These are phyloP conservation scores for Amiota mariae DNA, from an alignment of 2,888 invertebrate species.

Conservation along the genomic window DNA sequence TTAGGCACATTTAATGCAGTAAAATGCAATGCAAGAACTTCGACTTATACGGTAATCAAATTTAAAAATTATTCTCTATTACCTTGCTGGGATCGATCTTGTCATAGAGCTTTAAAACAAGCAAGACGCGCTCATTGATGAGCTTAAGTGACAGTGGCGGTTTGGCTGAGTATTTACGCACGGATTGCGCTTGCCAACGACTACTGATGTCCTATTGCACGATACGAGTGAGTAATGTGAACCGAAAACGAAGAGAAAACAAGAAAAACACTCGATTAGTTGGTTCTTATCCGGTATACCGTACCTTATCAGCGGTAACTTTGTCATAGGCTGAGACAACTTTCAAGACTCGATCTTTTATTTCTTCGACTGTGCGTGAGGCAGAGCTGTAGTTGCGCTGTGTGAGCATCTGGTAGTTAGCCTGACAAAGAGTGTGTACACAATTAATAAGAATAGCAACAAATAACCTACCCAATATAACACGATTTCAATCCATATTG, in stretches of 20 bases:
- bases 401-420: neutral
- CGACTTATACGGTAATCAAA: slow-evolving; percentile 21
- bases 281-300: slow-evolving; percentile 28
- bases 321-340: slow-evolving; percentile 93
- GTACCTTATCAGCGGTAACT: slow-evolving; percentile 89
- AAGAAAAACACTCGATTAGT: slow-evolving; percentile 50
- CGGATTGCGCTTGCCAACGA: slow-evolving; percentile 77
- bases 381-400: slow-evolving; percentile 63
- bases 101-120: slow-evolving; percentile 97
- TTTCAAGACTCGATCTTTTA: slow-evolving; percentile 88
- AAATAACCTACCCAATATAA: no score
- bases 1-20: slow-evolving; percentile 48
- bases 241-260: slow-evolving; percentile 58
- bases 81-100: slow-evolving; percentile 96
- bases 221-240: slow-evolving; percentile 22
- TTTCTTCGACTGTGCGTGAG: slow-evolving; percentile 79
- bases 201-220: slow-evolving; percentile 66
- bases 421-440: no score
- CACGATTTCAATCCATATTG: no score
- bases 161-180: slow-evolving; percentile 84
- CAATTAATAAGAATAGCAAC: no score
- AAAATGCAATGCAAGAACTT: slow-evolving; percentile 56
- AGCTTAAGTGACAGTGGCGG: slow-evolving; percentile 87
- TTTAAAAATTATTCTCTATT: slow-evolving; percentile 66
- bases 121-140: slow-evolving; percentile 90